Conservation (phyloP, 2,797 vertebrate genomes). For the Podarcis lilfordi region DNA sequence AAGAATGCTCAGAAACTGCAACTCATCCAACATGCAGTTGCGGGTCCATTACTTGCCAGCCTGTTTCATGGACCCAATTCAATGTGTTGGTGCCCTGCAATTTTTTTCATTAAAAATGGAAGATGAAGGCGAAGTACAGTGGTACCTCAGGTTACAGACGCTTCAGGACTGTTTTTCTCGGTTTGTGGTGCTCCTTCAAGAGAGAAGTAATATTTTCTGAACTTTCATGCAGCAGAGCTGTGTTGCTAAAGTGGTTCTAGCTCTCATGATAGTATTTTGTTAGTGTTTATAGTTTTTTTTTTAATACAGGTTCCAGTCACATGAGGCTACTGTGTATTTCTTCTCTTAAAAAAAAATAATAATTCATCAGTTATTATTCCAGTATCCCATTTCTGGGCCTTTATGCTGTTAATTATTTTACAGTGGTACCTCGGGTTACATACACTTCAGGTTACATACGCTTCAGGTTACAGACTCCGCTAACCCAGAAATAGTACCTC, state of each 20-base stretch:
- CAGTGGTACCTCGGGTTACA: no score
- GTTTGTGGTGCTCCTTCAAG: background rate
- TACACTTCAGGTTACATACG: no score
- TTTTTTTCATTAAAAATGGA: no score
- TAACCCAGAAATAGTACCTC: no score
- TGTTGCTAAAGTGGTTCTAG: background rate
- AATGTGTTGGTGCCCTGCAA: background rate
- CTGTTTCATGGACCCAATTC: background rate
- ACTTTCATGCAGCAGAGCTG: background rate
- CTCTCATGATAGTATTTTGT: background rate
- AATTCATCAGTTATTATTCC: background rate
- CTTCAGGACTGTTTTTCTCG: background rate
- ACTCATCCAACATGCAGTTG: background rate
- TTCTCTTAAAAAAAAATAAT: background rate
- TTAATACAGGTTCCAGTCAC: background rate
- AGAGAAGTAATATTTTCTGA: background rate
- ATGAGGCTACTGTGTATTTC: background rate
- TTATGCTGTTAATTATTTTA: background rate
- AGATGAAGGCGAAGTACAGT: background rate
- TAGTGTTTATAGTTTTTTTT: background rate
- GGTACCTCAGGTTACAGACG: no score
- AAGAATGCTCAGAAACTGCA: background rate
- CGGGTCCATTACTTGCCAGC: background rate
- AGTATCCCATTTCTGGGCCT: background rate
- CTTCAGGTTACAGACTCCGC: no score